Evolutionary conservation across 1,140 invertebrate species (phyloP), one percentile per base, ranked within the genome.

Genomic region (Nasonia longicornis): DNA sequence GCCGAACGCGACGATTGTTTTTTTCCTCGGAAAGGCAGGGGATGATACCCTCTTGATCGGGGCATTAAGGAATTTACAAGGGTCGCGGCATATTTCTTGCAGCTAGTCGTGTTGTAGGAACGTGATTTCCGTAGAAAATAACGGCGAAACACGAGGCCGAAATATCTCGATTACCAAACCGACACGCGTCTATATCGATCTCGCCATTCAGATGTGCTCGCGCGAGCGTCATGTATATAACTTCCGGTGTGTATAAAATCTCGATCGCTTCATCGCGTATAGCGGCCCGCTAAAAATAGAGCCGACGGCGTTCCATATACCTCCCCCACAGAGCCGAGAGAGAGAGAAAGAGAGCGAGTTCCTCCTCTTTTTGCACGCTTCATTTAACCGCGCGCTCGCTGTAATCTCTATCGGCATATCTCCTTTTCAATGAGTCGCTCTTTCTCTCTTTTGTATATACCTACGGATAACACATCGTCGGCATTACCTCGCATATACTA

Each of bases 161-260:
- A 81, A 69, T 75, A 64, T 69, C 72, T 67, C 69, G 79, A 80
- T 80, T 69, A 45, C 73, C 42, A 71, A 76, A 76, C 26, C 6
- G 10, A 31, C 52, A 26, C 72, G 26, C 26, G 38, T 35, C 35
- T 69, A 67, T 80, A 75, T 80, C 72, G 79, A 80, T 80, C 58
- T 64, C 38, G 73, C 48, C n/a, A 22, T 35, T 67, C 79, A 16
- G 22, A 69, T 80, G 66, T 73, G 69, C 8, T 69, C 73, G 45
- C 35, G 58, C 71, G n/a, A 66, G 63, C 79, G 73, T 76, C 73
- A 76, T 42, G 10, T 42, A 42, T 42, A 42, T 69, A 31, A 45
- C 73, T 81, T 81, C 79, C 79, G 72, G 79, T 71, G 63, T 77
- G 66, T 71, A 77, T 81, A 77, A 81, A 81, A 81, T 77, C 73